Conservation (phyloP, 1,140 invertebrate species). For the Nixonia krombeini region DNA sequence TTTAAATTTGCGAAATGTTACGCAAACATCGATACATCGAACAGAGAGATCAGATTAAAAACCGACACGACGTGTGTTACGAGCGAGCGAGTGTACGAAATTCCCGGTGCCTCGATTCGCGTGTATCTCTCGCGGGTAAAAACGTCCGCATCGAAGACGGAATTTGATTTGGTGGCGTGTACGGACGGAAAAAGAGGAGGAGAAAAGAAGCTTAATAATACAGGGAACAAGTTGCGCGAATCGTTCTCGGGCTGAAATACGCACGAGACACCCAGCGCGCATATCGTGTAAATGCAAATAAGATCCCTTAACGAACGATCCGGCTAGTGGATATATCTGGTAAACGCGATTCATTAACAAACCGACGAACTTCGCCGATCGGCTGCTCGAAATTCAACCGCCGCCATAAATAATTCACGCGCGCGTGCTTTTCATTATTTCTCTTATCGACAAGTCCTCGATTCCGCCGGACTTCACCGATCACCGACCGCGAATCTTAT, state of each 20-base stretch:
- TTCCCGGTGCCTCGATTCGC: no score
- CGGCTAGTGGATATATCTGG: conserved; percentile 46
- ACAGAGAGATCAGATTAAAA: no score
- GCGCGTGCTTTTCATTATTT: conserved; percentile 14
- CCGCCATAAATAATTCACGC: conserved; percentile 38
- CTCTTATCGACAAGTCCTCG: background rate
- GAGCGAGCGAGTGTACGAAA: no score
- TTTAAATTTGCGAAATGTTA: no score
- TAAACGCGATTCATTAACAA: conserved; percentile 52
- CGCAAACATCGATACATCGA: no score
- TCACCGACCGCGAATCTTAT: no score
- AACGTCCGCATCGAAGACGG: conserved; percentile 11
- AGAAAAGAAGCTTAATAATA: no score
- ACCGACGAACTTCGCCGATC: conserved; percentile 44
- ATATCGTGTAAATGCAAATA: conserved; percentile 54
- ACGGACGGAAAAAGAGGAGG: conserved; percentile 1
- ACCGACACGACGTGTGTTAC: no score
- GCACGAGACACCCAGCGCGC: conserved; percentile 42
- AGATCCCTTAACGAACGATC: conserved; percentile 46
- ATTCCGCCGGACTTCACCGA: no score
- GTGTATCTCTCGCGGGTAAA: no score
- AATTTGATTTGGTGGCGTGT: conserved; percentile 24
- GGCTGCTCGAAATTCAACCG: conserved; percentile 37
- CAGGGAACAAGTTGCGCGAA: conserved; percentile 15
- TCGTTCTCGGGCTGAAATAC: no score